Evolutionary conservation across 1,140 invertebrate genomes (phyloP).

Genomic region (Drosophila pseudoananassae): DNA sequence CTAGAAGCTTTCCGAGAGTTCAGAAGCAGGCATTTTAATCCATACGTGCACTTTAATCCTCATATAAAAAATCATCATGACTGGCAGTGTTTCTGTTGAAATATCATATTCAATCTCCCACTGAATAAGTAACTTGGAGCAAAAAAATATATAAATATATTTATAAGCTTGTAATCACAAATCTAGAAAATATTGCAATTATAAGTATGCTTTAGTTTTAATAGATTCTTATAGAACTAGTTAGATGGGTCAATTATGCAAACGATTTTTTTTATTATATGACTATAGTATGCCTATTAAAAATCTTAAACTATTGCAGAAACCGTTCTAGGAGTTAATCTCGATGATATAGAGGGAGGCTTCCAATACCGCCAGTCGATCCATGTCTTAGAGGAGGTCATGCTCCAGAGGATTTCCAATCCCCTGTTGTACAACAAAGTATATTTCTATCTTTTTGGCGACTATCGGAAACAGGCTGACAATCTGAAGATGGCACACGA

Average conservation of each 20-base stretch:
- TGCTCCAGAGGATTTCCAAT: slow-evolving; percentile 61
- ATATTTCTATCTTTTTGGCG: slow-evolving; percentile 61
- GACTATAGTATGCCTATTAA: background rate
- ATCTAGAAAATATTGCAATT: background rate
- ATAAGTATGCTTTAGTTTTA: background rate
- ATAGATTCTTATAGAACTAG: background rate
- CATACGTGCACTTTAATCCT: background rate
- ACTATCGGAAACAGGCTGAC: slow-evolving; percentile 42
- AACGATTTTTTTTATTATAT: no score
- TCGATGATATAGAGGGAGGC: slow-evolving; percentile 61
- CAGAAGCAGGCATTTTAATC: background rate
- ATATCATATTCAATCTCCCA: background rate
- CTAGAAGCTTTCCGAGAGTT: background rate
- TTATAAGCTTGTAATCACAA: no score
- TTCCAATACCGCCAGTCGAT: slow-evolving; percentile 65
- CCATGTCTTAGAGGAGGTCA: slow-evolving; percentile 53
- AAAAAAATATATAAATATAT: background rate
- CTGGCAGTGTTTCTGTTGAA: background rate
- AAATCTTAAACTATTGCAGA: slow-evolving; percentile 84
- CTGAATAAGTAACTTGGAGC: no score
- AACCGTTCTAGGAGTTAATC: slow-evolving; percentile 90
- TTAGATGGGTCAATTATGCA: no score
- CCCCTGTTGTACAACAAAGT: slow-evolving; percentile 48
- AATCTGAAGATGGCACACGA: slow-evolving; percentile 62
- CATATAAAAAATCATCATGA: slow-evolving; percentile 2